Evolutionary conservation across 30 jellyfish, hydroid and myxozoan genomes (phyloP).

Genomic region (Pelagia noctiluca): DNA sequence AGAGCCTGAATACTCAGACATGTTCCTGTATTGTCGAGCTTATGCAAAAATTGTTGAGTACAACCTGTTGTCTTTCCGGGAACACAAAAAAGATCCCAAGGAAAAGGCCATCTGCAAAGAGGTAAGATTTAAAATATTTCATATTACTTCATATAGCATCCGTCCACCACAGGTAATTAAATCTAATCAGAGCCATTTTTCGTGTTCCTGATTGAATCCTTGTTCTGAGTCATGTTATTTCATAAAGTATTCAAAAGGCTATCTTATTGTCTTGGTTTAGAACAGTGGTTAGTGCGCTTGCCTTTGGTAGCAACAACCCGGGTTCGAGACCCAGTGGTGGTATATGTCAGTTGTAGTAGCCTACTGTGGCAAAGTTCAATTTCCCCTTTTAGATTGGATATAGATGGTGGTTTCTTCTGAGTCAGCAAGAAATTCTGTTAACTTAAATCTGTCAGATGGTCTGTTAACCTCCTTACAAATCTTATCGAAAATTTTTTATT

Average conservation of each 20-base stretch:
- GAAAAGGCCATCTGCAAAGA: conserved; percentile 22
- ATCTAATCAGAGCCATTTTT: neutral
- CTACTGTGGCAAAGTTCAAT: no score
- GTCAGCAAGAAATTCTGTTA: neutral
- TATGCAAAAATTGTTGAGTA: conserved; percentile 67
- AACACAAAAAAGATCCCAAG: conserved; percentile 1
- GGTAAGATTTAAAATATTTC: conserved; percentile 24
- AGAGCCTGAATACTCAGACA: conserved; percentile 44
- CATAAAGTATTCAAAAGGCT: neutral
- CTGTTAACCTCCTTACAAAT: neutral
- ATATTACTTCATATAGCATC: no score
- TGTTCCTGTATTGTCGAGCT: conserved; percentile 65
- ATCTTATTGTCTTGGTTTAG: neutral
- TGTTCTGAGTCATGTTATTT: neutral
- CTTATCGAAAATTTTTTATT: neutral
- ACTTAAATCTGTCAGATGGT: neutral
- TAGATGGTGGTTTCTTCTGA: neutral
- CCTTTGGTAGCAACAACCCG: neutral
- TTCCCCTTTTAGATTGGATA: neutral
- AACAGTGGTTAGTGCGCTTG: neutral
- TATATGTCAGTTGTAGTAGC: no score
- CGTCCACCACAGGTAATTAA: neutral
- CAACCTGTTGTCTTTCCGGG: conserved; percentile 56
- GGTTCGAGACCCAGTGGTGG: no score
- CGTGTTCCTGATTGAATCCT: neutral